Base-by-base conservation (phyloP, 2,113 vertebrate species). In the Jaculus jaculus region DNA sequence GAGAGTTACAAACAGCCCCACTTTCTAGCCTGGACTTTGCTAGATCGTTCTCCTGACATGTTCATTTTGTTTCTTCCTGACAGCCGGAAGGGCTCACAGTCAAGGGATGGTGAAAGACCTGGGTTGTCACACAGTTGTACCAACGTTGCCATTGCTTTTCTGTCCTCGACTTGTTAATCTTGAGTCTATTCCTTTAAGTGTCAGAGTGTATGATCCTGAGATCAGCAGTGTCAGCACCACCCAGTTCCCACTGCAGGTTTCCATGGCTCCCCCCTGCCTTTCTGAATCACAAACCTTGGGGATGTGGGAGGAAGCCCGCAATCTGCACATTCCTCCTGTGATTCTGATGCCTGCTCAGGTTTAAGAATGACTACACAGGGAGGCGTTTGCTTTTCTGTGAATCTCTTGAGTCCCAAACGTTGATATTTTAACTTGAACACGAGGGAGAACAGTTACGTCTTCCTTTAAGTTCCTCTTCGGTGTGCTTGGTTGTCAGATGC, bases 351-450 rank as follows among this genome's bases (percentile, higher is more conserved):
- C 79, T 21, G 8, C 23, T 80, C 21, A 71, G 13, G 20, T 51
- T 75, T 91, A 47, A 10, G 34, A 66, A 16, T 65, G 32, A 54
- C 37, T n/a, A 4, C 17, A 23, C 15, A 63, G 47, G 51, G 16
- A 32, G 34, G 4, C 39, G 34, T 51, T 85, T 72, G 60, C 8
- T 90, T 95, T 83, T 28, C 42, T 80, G 84, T 58, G 37, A 32
- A 73, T 72, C 58, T 81, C 79, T 54, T 37, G 71, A 80, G 39
- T 28, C 91, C 79, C 51, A 18, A 68, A 66, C 58, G 15, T 87
- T 91, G 93, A 58, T 89, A 51, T 78, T 93, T 82, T 79, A 87
- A 81, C 54, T 77, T 82, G 73, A 30, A 18, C 34, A 3, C 37
- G 26, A 61, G n/a, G 24, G 65, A 69, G 65, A 32, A 28, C 39